Percentiles rank a stretch among this genome's conserved stretches.
Evolutionary conservation across 2,888 invertebrate genomes (phyloP).

Genomic region (Oithona nana): DNA sequence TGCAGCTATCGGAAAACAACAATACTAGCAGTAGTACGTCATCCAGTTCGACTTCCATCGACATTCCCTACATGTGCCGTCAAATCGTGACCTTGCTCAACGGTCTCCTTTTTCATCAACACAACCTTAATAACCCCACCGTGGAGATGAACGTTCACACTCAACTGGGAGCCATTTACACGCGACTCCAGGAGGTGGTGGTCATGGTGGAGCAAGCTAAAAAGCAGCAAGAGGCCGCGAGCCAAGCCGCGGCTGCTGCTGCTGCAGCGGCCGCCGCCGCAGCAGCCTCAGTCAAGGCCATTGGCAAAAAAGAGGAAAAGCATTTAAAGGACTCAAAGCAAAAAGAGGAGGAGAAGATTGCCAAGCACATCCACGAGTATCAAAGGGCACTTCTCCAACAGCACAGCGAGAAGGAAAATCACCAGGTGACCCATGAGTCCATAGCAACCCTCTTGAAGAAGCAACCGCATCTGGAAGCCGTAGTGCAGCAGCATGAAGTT

Average conservation of each 20-base stretch:
- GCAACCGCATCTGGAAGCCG: neutral
- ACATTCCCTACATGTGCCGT: slow-evolving; percentile 11
- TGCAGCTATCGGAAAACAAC: neutral
- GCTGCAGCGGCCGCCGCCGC: too few relatives aligned
- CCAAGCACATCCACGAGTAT: slow-evolving; percentile 5
- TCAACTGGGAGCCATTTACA: slow-evolving; percentile 12
- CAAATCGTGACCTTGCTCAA: slow-evolving; percentile 17
- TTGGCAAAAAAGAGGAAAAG: neutral
- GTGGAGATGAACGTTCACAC: slow-evolving; percentile 8
- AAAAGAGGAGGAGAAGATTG: slow-evolving; percentile 7
- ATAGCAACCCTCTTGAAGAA: neutral
- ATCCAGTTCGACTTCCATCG: neutral
- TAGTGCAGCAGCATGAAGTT: neutral
- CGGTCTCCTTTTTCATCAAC: slow-evolving; percentile 10
- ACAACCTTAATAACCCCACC: slow-evolving; percentile 5
- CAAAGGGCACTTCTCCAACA: neutral
- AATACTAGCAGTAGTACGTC: too few relatives aligned
- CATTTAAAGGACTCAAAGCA: slow-evolving; percentile 3
- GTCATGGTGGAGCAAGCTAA: slow-evolving; percentile 14
- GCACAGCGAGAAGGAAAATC: neutral
- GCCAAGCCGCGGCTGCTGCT: too few relatives aligned
- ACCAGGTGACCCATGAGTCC: neutral
- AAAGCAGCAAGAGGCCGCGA: neutral
- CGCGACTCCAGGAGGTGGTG: slow-evolving; percentile 14
- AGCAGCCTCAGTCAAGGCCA: neutral